Base-by-base conservation (phyloP, 2,888 invertebrate species). In the Watsonalla binaria region DNA sequence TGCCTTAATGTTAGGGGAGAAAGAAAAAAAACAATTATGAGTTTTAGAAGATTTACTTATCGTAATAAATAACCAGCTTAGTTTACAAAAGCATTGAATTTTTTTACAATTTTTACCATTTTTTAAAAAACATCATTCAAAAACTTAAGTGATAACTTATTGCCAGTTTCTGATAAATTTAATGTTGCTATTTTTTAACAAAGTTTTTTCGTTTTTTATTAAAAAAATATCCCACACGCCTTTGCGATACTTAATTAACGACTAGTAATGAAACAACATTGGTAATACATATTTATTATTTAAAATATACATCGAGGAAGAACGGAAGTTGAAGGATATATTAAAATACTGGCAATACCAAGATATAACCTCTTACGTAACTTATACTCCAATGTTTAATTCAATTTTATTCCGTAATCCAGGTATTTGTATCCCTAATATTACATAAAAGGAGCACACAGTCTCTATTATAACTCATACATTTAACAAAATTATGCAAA, bases 31-130 rank as follows among this genome's bases (percentile, higher is more conserved):
- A 53, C 56, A n/a, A n/a, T n/a, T n/a, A 52, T 50, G 65, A 76
- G 72, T 78, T 86, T 83, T 76, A 75, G 77, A 87, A 86, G 82
- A 82, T 86, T 87, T 84, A 84, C 83, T 86, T 87, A 86, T 78
- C 75, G 72, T 81, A 89, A 87, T 88, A 90, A 88, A 89, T 89
- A 89, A 89, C 84, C 82, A 81, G 81, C 83, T 76, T 86, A 86
- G 78, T 83, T 82, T 86, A 89, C 80, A 88, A 88, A 86, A 87
- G 84, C 82, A 74, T 77, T 42, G 9, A 11, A 74, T 77, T 83
- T 82, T 84, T 77, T 70, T 62, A 56, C 39, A 50, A 68, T 77
- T 80, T 78, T 77, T 74, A 55, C 54, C 51, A 56, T 73, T 79
- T 68, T 72, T 70, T 68, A 68, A 58, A 80, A 81, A 81, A 78